Conservation (phyloP, 2,888 invertebrate species). For the Hecatera dysodea region DNA sequence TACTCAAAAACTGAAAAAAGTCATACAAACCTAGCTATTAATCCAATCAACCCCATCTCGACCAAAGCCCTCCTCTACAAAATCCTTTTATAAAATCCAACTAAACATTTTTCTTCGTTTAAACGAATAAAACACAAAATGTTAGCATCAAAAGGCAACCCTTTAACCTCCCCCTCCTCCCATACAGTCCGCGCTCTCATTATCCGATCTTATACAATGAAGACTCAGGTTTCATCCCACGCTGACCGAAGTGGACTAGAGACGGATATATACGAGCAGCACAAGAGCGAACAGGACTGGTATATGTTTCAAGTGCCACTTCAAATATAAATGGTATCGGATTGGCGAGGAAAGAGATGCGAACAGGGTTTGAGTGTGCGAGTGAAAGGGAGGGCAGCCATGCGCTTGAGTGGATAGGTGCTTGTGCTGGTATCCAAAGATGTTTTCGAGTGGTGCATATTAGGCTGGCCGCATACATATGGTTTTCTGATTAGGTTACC, state of each 20-base stretch:
- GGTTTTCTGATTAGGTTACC: too few relatives aligned
- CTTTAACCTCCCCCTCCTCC: conserved; percentile 54
- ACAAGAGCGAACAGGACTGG: conserved; percentile 73
- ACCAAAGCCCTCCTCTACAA: not conserved
- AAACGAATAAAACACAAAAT: conserved; percentile 59
- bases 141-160: conserved; percentile 67
- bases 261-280: conserved; percentile 66
- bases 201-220: conserved; percentile 81
- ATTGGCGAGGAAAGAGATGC: conserved; percentile 73
- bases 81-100: conserved; percentile 36
- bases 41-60: not conserved
- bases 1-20: not conserved
- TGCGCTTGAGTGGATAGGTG: conserved; percentile 68
- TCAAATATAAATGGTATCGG: conserved; percentile 89
- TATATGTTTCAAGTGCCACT: conserved; percentile 80
- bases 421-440: conserved; percentile 61
- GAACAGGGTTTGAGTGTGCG: conserved; percentile 58
- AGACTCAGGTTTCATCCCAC: conserved; percentile 82
- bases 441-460: conserved; percentile 54
- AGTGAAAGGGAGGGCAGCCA: conserved; percentile 46
- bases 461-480: conserved; percentile 22
- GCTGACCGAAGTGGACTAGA: conserved; percentile 81
- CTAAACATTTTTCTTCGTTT: conserved; percentile 46
- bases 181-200: conserved; percentile 65
- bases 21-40: not conserved